Evolutionary conservation across 2,797 vertebrate species (phyloP), one percentile per base, ranked within the genome.

Genomic region (Perodicticus potto): DNA sequence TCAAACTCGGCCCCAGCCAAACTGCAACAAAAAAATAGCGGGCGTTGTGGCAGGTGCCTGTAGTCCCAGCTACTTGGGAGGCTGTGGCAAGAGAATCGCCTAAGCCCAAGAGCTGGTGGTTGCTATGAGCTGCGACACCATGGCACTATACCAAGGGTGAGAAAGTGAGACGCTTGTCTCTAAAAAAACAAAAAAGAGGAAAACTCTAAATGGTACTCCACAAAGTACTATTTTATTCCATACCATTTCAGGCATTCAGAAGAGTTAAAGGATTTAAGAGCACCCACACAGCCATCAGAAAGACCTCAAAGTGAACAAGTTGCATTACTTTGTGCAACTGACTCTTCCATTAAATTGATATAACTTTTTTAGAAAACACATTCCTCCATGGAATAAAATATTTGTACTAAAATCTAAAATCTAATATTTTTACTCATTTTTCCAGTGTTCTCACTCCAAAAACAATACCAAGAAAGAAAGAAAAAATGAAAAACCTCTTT

Each of bases 361-460:
- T 0, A 40, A 49, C 22, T 67, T 63, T 83, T 73, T 86, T 67
- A 93, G 81, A 73, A 96, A 95, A 95, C 32, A 84, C 9, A 82
- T 49, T 63, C 84, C 67, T 86, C 78, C 61, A 78, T 25, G 40
- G 14, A 93, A 19, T 49, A 3, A 14, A 49, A 49, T 49, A 49
- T 49, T 49, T 49, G 49, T 49, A 49, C 57, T 70, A 89, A 92
- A 93, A 37, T 34, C 37, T 5, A 65, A 65, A 65, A 65, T 67
- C 65, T 81, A 83, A 86, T 85, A 74, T 63, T 12, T 86, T 8
- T 7, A 93, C 32, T 53, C 65, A 78, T 93, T 93, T 95, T 67
- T 86, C 61, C 45, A 89, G 40, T 49, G 43, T 55, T 67, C 7
- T 43, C 32, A 6, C 80, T 87, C 37, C 20, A 49, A 76, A 83